phyloP scores from a whole-genome alignment of 1,140 invertebrate species.

The Rhynchophorus ferrugineus region DNA sequence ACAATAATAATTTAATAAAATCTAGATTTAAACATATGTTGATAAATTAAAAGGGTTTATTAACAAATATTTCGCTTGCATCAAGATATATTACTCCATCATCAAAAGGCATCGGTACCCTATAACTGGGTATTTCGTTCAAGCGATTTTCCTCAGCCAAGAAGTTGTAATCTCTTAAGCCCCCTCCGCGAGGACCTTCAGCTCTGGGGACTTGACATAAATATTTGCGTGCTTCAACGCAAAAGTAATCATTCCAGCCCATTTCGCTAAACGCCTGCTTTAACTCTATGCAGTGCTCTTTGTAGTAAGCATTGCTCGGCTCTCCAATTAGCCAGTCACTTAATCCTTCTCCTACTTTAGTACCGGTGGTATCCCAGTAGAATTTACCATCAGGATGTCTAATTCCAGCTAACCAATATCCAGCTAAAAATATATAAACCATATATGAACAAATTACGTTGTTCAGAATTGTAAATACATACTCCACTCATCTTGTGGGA shows the following conservation, averaged over 20 bases:
- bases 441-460: too few relatives aligned
- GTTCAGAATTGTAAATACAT: neutral
- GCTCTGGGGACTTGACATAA: neutral
- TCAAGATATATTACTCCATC: too few relatives aligned
- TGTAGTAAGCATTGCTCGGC: neutral
- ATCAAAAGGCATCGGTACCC: too few relatives aligned
- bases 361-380: slow-evolving; percentile 2
- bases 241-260: neutral
- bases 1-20: too few relatives aligned
- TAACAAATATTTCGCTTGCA: too few relatives aligned
- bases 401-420: slow-evolving; percentile 1
- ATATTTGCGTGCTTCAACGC: neutral
- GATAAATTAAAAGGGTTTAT: too few relatives aligned
- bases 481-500: neutral
- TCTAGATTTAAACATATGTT: too few relatives aligned
- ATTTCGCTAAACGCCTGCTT: neutral
- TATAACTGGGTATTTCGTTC: neutral
- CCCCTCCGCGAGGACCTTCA: neutral
- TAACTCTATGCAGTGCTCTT: neutral
- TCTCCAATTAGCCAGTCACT: neutral
- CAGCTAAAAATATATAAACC: slow-evolving; percentile 2
- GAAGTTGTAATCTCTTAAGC: neutral
- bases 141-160: neutral
- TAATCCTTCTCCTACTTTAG: neutral
- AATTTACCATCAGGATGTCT: neutral